Evolutionary conservation across 1,140 invertebrate genomes (phyloP), one percentile per base, ranked within the genome.

Genomic region (Akabosia matsudoensis): DNA sequence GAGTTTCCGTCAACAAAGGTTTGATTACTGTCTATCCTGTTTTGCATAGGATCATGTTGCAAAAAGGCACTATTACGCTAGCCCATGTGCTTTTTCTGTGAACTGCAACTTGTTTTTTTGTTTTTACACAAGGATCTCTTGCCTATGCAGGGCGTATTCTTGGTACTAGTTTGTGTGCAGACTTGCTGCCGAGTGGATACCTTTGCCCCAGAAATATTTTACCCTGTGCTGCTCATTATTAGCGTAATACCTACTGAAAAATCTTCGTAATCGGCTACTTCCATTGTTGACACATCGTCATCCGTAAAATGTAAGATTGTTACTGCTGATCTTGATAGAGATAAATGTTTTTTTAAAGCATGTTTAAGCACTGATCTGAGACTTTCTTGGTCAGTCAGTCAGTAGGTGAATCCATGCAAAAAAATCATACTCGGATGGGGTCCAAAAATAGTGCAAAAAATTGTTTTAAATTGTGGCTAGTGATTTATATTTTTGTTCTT

Each of bases 1-100:
- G 54, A 16, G 54, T 56, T 56, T 56, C 54, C 54, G 54, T 56
- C 54, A 56, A 56, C 54, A 56, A n/a, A n/a, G n/a, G n/a, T n/a
- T n/a, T n/a, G n/a, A n/a, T n/a, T n/a, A n/a, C n/a, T n/a, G n/a
- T n/a, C n/a, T n/a, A 56, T 56, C 24, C 24, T 56, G 14, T 22
- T 56, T 56, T 22, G 22, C 54, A n/a, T 56, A n/a, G 54, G 13
- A 56, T 45, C 37, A 10, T 45, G 37, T 56, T n/a, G 3, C 14
- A 56, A n/a, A 56, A 13, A 56, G 54, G 54, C 54, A 56, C 4
- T 56, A 56, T 56, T 56, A 56, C 22, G n/a, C 3, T 4, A 16
- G 54, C 24, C 10, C 54, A 56, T 56, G 37, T 45, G 37, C 37
- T n/a, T 45, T 45, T 45, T 45, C 37, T 45, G 18, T 56, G 54